phyloP scores from a whole-genome alignment of 2,888 invertebrate genomes.

The Teleiodes luculella region DNA sequence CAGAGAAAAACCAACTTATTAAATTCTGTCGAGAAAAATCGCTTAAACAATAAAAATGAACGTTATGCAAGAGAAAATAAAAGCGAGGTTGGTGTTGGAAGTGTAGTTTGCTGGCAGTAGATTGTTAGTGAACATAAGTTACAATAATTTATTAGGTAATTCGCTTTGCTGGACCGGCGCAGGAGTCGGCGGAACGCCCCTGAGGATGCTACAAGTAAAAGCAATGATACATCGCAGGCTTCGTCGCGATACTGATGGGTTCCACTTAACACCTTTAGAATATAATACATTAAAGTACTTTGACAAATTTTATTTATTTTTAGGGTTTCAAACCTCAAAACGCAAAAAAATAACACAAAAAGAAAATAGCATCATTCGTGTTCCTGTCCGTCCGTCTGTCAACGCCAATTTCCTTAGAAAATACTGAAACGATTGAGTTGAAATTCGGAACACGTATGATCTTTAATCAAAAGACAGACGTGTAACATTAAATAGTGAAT shows the following conservation, averaged over 20 bases:
- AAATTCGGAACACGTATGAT: too few relatives aligned
- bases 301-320: too few relatives aligned
- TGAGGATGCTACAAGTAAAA: slow-evolving; percentile 67
- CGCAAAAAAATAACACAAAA: too few relatives aligned
- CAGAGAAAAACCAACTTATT: slow-evolving; percentile 29
- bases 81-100: slow-evolving; percentile 3
- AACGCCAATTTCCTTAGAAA: too few relatives aligned
- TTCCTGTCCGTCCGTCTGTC: too few relatives aligned
- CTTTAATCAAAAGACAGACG: too few relatives aligned
- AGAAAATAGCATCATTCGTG: too few relatives aligned
- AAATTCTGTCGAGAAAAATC: neutral
- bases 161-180: slow-evolving; percentile 38
- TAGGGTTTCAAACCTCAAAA: too few relatives aligned
- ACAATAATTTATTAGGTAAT: slow-evolving; percentile 56
- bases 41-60: neutral
- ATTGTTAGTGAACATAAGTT: slow-evolving; percentile 19
- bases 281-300: neutral
- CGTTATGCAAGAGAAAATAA: slow-evolving; percentile 7
- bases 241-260: slow-evolving; percentile 45
- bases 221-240: slow-evolving; percentile 66
- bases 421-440: too few relatives aligned
- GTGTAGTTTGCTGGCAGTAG: neutral
- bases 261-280: slow-evolving; percentile 33
- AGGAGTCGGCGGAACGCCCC: slow-evolving; percentile 57
- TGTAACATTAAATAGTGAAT: too few relatives aligned